Evolutionary conservation across 2,113 vertebrate genomes (phyloP), one percentile per base, ranked within the genome.

Genomic region (Monarcha castaneiventris): DNA sequence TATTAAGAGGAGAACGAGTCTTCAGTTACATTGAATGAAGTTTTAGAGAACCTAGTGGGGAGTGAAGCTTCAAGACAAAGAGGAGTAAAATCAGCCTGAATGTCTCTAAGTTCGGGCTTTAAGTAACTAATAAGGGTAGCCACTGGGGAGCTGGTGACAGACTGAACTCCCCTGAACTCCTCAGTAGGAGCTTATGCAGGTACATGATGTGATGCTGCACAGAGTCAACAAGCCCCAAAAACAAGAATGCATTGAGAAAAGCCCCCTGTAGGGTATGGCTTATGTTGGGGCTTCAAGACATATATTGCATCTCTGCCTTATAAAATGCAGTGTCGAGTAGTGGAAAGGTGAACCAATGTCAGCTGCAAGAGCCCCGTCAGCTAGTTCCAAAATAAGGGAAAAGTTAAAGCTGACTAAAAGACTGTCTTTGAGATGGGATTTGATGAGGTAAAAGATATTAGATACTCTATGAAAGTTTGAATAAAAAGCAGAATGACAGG

Each of bases 171-270:
- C 58, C 51, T 43, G 32, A 78, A 35, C 30, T 67, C 59, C 51
- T 62, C 43, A 16, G 8, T 0, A 80, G 33, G 3, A 88, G 25
- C 59, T 32, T 9, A 12, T 0, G 1, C 33, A 58, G 46, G 30
- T 68, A 33, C 41, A 9, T 3, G 13, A 43, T 25, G 62, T 0
- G 1, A 48, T 39, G 26, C 41, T 69, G 35, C 46, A 43, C 25
- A 11, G 10, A 49, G 46, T 19, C 64, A 93, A 73, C 46, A 56
- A 90, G 16, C 19, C 48, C 76, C 27, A 16, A 5, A n/a, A 75
- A 43, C 26, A 72, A 72, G 32, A 78, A 72, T n/a, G 10, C 27
- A 30, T 11, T 10, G 29, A 86, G 43, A 82, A 89, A 56, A 61
- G 13, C 4, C 17, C 11, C 37, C 27, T 49, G 20, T 21, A 61